Percentiles rank a stretch among this genome's conserved stretches.
Conservation (phyloP, 2,888 invertebrate genomes). For the Nycteola revayana region DNA sequence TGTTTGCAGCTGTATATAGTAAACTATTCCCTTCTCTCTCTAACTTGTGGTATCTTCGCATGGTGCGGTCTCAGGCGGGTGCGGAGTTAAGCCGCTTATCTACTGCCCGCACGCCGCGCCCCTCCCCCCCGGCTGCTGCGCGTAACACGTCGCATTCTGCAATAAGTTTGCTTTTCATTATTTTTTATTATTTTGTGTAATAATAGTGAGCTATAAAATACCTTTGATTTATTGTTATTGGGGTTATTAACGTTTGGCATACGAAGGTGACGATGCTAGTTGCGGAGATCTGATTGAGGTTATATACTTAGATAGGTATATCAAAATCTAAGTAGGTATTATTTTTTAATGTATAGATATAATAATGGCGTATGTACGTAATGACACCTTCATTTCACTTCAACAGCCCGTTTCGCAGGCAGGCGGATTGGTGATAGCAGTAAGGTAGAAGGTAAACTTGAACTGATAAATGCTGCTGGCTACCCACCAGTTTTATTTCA, state of each 20-base stretch:
- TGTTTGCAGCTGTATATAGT: constrained; percentile 73
- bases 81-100: constrained; percentile 81
- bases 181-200: constrained; percentile 26
- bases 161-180: constrained; percentile 39
- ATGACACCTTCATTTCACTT: too few relatives aligned
- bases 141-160: constrained; percentile 64
- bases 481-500: too few relatives aligned
- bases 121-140: constrained; percentile 68
- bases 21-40: constrained; percentile 53
- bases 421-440: too few relatives aligned
- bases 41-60: constrained; percentile 14
- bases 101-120: constrained; percentile 74
- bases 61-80: constrained; percentile 52
- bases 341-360: too few relatives aligned
- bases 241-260: constrained; percentile 15
- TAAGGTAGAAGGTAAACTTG: too few relatives aligned
- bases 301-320: too few relatives aligned
- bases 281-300: too few relatives aligned
- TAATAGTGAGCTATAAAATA: constrained; percentile 28
- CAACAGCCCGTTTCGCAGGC: too few relatives aligned
- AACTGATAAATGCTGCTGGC: too few relatives aligned
- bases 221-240: constrained; percentile 29
- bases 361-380: too few relatives aligned
- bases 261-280: constrained; percentile 18
- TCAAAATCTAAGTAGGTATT: too few relatives aligned